phyloP scores from a whole-genome alignment of 2,888 invertebrate species.

The Drosophila cognata region DNA sequence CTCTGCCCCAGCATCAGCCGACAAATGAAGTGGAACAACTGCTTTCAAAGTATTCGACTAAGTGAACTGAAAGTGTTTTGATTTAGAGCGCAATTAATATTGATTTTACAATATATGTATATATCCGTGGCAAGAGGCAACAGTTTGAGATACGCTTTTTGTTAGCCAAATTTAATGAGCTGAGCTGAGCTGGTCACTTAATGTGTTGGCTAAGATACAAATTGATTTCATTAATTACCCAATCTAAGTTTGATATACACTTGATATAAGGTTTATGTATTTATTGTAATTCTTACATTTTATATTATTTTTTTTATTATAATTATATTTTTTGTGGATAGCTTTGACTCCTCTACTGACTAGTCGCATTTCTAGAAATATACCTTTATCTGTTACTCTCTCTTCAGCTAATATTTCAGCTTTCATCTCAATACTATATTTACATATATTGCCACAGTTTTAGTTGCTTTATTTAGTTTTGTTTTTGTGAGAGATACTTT shows the following conservation, averaged over 20 bases:
- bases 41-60: conserved; percentile 17
- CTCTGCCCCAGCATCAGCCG: conserved; percentile 24
- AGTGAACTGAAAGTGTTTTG: conserved; percentile 44
- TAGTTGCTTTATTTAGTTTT: not conserved
- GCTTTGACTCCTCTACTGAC: too few relatives aligned
- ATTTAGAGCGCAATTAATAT: conserved; percentile 68
- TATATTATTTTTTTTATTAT: too few relatives aligned
- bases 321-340: too few relatives aligned
- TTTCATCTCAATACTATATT: not conserved
- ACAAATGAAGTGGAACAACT: conserved; percentile 63
- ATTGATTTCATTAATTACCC: not conserved
- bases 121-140: not conserved
- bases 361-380: not conserved
- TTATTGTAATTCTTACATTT: not conserved
- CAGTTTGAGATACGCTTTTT: not conserved
- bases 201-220: not conserved
- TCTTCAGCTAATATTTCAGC: rapidly evolving
- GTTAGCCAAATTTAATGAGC: not conserved
- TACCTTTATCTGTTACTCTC: not conserved
- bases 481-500: not conserved
- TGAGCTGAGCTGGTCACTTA: not conserved
- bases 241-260: not conserved
- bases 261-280: not conserved
- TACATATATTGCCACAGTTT: not conserved
- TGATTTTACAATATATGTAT: conserved; percentile 13